Base-by-base conservation (phyloP, 2,113 vertebrate genomes). In the Columbina picui region DNA sequence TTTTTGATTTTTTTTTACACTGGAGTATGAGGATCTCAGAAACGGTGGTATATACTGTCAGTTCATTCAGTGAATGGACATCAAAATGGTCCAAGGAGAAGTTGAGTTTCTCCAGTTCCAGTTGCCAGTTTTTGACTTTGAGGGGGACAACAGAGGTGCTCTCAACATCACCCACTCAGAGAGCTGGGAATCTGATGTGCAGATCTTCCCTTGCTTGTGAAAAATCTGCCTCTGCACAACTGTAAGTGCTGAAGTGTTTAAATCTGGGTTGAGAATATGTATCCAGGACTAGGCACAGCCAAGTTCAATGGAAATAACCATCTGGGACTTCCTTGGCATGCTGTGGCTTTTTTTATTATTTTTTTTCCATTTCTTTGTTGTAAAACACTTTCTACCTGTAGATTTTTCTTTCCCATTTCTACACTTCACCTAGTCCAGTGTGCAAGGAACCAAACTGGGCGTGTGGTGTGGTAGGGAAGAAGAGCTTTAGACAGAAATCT, bases 301-400 rank as follows among this genome's bases (percentile, higher is more conserved):
- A 36, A 9, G 4, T 39, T 82, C 19, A 71, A n/a, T 15, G 14
- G 26, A 79, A 70, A 87, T 2, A 36, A 14, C 27, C 16, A 81
- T 3, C 23, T 39, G 36, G 39, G 63, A 56, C 73, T 76, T 69
- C 59, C 71, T 29, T 79, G 27, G 39, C 12, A 10, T 5, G 75
- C 34, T 59, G 21, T 68, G 32, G 11, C 14, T 7, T 53, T 55
- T 4, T 2, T 12, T 30, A 12, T 3, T 14, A 6, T 6, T 29
- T 9, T 10, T 1, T 4, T 7, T 3, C 12, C 14, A 27, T 5
- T 9, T 12, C 3, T 23, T 12, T 79, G 7, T 12, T 74, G 19
- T 43, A 73, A 76, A 65, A 56, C 2, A 8, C 17, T 53, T 63
- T 8, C 8, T 41, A 39, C 53, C 23, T 60, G 16, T 27, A 30